These are phyloP conservation scores for Actinostola sp. DNA, from an alignment of 92 coral and sea anemone genomes.

Conservation along the genomic window DNA sequence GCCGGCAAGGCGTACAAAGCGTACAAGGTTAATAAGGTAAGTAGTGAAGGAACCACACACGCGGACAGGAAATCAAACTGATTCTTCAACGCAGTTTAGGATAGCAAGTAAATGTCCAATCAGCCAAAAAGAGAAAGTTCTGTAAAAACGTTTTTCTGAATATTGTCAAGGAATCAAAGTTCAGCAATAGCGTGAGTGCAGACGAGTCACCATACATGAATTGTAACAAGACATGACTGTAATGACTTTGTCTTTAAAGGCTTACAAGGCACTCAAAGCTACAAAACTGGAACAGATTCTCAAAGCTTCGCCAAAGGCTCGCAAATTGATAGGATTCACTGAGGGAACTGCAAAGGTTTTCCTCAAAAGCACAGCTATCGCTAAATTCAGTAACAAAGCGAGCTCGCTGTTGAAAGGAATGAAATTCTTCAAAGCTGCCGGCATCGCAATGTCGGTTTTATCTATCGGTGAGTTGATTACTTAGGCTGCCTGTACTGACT, in stretches of 20 bases:
- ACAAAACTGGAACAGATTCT: background rate
- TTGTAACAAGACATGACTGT: background rate
- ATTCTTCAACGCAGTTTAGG: too few species aligned
- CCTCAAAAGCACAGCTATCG: constrained; percentile 1
- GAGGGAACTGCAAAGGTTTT: background rate
- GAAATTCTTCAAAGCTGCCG: constrained; percentile 21
- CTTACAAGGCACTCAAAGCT: constrained; percentile 6
- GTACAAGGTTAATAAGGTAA: constrained; percentile 1
- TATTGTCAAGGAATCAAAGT: too few species aligned
- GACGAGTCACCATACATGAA: too few species aligned
- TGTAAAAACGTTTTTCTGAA: too few species aligned
- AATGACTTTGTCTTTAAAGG: background rate
- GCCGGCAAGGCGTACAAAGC: constrained; percentile 1
- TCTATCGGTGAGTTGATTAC: constrained; percentile 22
- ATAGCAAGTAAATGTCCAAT: background rate
- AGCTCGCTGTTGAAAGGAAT: background rate
- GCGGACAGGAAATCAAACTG: too few species aligned
- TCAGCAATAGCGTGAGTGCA: too few species aligned
- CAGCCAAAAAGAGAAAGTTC: too few species aligned
- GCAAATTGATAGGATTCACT: constrained; percentile 14
- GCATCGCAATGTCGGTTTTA: constrained; percentile 3
- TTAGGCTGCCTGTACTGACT: too few species aligned
- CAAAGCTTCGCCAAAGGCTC: background rate
- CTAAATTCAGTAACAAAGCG: background rate
- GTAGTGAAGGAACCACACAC: too few species aligned